Conservation (phyloP, 1,140 invertebrate species). For the Drosophila bocqueti region DNA sequence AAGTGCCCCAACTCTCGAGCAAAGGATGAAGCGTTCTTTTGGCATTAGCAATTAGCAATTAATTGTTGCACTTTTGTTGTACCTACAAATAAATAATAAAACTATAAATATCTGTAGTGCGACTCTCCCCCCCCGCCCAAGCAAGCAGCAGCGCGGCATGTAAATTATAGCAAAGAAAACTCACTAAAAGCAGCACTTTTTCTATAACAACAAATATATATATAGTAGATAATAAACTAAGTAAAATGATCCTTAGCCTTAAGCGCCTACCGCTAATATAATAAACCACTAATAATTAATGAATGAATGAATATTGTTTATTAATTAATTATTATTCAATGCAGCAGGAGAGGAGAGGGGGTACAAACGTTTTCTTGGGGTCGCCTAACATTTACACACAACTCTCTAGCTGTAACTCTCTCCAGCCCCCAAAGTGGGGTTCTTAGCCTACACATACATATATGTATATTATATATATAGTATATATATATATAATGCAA, state of each 20-base stretch:
- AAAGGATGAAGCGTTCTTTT: constrained; percentile 28
- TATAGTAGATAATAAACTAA: not conserved
- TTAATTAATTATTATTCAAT: not conserved
- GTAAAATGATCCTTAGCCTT: constrained; percentile 65
- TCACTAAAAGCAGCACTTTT: constrained; percentile 41
- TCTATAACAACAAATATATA: constrained; percentile 1
- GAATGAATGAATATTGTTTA: constrained; percentile 13
- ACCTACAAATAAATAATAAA: constrained; percentile 10
- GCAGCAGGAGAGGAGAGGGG: not conserved
- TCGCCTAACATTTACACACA: constrained; percentile 18
- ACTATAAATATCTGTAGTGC: not conserved
- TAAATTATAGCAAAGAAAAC: constrained; percentile 54
- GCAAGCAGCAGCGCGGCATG: constrained; percentile 33
- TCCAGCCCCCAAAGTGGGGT: constrained; percentile 25
- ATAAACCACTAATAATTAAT: constrained; percentile 24
- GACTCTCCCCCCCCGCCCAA: not conserved
- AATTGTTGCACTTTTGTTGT: constrained; percentile 59
- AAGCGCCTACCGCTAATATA: constrained; percentile 51
- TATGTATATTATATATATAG: constrained; percentile 1
- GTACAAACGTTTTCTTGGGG: constrained; percentile 18
- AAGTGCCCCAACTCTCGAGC: constrained; percentile 22
- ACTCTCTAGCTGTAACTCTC: constrained; percentile 12
- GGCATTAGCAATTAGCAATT: constrained; percentile 40
- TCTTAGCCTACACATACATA: constrained; percentile 12
- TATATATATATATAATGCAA: not conserved